Evolutionary conservation across 2,888 invertebrate genomes (phyloP).

Genomic region (Meliscaeva auricollis): DNA sequence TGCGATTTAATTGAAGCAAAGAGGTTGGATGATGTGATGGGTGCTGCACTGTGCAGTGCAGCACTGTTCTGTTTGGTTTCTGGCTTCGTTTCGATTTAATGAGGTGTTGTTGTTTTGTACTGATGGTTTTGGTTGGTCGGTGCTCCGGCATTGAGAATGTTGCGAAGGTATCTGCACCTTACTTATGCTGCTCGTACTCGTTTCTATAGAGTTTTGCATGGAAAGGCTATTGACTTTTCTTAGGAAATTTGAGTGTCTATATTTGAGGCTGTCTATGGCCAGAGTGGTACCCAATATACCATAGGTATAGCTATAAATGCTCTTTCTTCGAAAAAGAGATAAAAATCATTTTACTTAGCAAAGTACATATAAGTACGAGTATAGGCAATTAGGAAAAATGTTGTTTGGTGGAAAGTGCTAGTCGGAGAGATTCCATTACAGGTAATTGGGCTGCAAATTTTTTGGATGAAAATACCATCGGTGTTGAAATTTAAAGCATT

Average conservation of each 20-base stretch:
- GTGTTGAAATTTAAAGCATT: too few species aligned
- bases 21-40: slow-evolving; percentile 40
- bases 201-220: slow-evolving; percentile 45
- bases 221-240: slow-evolving; percentile 44
- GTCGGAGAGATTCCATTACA: too few species aligned
- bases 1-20: slow-evolving; percentile 70
- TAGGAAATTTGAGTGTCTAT: slow-evolving; percentile 15
- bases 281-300: too few species aligned
- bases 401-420: neutral
- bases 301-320: too few species aligned
- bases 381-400: neutral
- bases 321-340: neutral
- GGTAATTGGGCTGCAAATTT: neutral
- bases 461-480: too few species aligned
- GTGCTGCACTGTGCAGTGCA: neutral
- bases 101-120: slow-evolving; percentile 56
- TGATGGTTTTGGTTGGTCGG: neutral
- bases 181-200: too few species aligned
- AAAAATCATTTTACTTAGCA: neutral
- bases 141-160: slow-evolving; percentile 31
- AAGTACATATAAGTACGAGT: neutral
- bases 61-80: slow-evolving; percentile 15
- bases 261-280: too few species aligned
- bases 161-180: neutral
- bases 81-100: slow-evolving; percentile 60